Percentiles rank a stretch among this genome's conserved stretches.
These are phyloP conservation scores for Thoracochromis brauschi DNA, from an alignment of 2,113 vertebrate genomes.

Conservation along the genomic window DNA sequence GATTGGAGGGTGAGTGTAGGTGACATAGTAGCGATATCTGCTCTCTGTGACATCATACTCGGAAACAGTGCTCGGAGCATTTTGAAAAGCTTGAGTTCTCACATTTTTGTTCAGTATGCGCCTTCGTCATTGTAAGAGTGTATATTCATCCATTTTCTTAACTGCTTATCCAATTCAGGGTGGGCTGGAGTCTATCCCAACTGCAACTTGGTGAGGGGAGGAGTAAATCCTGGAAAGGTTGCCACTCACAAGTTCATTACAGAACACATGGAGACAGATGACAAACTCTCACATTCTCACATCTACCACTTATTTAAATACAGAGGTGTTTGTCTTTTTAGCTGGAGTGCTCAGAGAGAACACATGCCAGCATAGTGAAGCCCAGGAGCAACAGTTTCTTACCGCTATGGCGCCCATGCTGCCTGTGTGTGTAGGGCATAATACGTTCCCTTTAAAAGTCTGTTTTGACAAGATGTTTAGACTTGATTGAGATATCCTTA, in stretches of 20 bases:
- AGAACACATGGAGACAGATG: not conserved
- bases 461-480: not conserved
- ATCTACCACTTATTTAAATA: not conserved
- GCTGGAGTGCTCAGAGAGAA: not conserved
- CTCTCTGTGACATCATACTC: not conserved
- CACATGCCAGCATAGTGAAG: not conserved
- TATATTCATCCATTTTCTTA: not conserved
- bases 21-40: not conserved
- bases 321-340: not conserved
- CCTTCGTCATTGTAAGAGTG: not conserved
- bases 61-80: not conserved
- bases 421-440: rapidly evolving
- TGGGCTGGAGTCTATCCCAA: not conserved
- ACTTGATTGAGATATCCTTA: not conserved
- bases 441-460: not conserved
- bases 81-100: not conserved
- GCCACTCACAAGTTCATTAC: not conserved
- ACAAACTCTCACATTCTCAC: not conserved
- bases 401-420: rapidly evolving
- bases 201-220: not conserved
- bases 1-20: not conserved
- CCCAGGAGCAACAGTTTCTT: not conserved
- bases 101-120: not conserved
- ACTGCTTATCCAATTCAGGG: not conserved
- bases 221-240: not conserved